These are phyloP conservation scores for Sakesphorus luctuosus DNA, from an alignment of 2,113 vertebrate species.

Conservation along the genomic window DNA sequence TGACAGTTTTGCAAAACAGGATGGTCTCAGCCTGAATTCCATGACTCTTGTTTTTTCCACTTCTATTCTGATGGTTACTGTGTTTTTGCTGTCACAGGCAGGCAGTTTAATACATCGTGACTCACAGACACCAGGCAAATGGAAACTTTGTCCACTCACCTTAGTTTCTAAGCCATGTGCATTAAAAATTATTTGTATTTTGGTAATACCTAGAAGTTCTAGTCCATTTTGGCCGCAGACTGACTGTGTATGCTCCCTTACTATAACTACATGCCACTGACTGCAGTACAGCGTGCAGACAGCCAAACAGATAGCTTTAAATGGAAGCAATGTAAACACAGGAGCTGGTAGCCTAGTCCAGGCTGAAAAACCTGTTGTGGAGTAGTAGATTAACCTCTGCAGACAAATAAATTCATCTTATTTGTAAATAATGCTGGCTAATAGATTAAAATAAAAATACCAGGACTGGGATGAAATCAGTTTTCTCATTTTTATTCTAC, in stretches of 20 bases:
- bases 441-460: neutral
- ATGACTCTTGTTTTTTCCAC: neutral
- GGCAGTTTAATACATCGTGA: neutral
- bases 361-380: neutral
- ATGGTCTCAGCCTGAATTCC: slow-evolving; percentile 23
- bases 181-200: neutral
- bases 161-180: neutral
- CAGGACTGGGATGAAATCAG: neutral
- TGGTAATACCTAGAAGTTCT: neutral
- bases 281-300: neutral
- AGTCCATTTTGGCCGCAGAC: neutral
- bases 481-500: neutral
- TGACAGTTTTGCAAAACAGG: slow-evolving; percentile 34
- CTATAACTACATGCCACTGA: neutral
- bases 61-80: neutral
- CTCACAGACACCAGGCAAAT: neutral
- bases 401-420: neutral
- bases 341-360: neutral
- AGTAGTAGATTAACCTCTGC: neutral
- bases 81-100: neutral
- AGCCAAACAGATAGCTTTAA: neutral
- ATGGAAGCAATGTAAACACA: neutral
- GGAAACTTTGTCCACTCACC: neutral
- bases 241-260: neutral
- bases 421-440: neutral